Conservation (phyloP, 2,888 invertebrate genomes). For the Branchipolynoe longqiensis region DNA sequence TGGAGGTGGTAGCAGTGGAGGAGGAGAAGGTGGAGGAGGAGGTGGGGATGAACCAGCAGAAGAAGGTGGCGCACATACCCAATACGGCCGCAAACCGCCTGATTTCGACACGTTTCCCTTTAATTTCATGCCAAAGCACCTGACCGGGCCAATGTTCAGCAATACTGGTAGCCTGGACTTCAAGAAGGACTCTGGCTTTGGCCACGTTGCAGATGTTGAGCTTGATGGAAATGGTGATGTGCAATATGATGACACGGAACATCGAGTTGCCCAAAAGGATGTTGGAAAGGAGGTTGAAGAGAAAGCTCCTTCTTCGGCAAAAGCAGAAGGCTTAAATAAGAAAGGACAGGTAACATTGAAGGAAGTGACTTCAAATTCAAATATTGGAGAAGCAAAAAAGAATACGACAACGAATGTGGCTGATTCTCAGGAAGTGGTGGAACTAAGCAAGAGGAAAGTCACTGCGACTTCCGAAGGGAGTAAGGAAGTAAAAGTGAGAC, state of each 20-base stretch:
- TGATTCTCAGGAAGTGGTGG: too few relatives aligned
- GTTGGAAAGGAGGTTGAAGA: background rate
- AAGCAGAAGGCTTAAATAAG: background rate
- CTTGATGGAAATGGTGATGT: conserved; percentile 40
- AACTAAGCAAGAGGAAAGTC: too few relatives aligned
- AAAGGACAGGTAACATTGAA: background rate
- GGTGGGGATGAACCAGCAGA: background rate
- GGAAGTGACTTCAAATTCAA: background rate
- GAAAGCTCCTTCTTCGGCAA: background rate
- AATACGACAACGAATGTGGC: background rate
- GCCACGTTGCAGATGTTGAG: conserved; percentile 7
- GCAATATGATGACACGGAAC: conserved; percentile 3
- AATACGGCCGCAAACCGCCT: conserved; percentile 28
- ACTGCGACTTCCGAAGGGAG: too few relatives aligned
- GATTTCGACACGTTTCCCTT: conserved; percentile 32
- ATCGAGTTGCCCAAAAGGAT: conserved; percentile 2
- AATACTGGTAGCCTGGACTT: background rate
- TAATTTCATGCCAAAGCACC: conserved; percentile 43
- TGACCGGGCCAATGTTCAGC: conserved; percentile 39
- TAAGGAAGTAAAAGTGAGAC: too few relatives aligned
- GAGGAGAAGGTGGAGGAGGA: conserved; percentile 4
- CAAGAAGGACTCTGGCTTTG: background rate
- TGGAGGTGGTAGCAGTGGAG: background rate
- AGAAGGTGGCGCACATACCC: background rate
- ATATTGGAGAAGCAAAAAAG: background rate